These are phyloP conservation scores for Melanogrammus aeglefinus DNA, from an alignment of 2,797 vertebrate species.

Conservation along the genomic window DNA sequence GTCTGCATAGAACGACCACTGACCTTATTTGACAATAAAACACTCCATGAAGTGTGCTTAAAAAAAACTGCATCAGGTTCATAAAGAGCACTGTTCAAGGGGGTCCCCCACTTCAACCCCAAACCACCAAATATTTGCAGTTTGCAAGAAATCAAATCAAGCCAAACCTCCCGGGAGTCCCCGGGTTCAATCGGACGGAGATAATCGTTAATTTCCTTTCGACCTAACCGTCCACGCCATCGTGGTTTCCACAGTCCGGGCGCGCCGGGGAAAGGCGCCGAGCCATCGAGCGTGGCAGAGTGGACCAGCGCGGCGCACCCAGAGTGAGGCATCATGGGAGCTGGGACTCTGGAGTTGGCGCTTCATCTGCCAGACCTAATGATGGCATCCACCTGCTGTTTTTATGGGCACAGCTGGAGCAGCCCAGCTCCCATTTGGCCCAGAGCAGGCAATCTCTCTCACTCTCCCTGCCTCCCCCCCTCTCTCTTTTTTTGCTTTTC, in stretches of 20 bases:
- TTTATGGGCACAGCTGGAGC: slow-evolving; percentile 98
- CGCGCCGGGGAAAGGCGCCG: neutral
- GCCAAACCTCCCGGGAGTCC: neutral
- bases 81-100: too few species aligned
- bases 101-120: neutral
- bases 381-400: slow-evolving; percentile 98
- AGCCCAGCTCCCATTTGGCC: slow-evolving; percentile 69
- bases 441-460: slow-evolving; percentile 32
- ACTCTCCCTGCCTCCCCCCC: slow-evolving; percentile 2
- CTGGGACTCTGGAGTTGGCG: slow-evolving; percentile 74
- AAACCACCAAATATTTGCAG: neutral
- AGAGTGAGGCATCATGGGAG: slow-evolving; percentile 72
- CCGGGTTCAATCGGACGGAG: neutral
- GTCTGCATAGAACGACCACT: neutral
- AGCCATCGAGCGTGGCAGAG: slow-evolving; percentile 87
- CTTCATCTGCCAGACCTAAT: slow-evolving; percentile 96
- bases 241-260: too few species aligned
- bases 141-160: neutral
- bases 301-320: slow-evolving; percentile 74
- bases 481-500: neutral
- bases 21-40: neutral
- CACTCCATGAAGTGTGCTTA: neutral
- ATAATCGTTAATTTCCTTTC: neutral
- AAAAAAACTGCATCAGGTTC: neutral
- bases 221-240: neutral